Evolutionary conservation across 2,113 vertebrate genomes (phyloP).

Genomic region (Hymenochirus boettgeri): DNA sequence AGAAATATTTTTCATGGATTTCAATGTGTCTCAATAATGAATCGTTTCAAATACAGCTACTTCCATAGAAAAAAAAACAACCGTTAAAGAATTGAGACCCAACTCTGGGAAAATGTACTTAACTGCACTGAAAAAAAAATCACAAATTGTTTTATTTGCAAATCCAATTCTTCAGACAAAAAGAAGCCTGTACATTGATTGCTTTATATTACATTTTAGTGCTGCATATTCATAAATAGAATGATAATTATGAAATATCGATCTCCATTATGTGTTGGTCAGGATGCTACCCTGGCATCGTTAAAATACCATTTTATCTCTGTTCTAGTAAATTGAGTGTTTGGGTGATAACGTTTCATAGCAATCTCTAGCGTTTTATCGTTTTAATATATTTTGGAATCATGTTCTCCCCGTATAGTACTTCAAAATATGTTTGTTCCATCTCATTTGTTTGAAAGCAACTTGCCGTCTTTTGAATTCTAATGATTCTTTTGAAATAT

Average conservation of each 20-base stretch:
- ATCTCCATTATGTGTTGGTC: conserved; percentile 31
- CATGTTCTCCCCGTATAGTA: conserved; percentile 67
- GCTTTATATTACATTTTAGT: conserved; percentile 20
- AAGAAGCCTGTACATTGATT: conserved; percentile 10
- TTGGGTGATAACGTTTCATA: conserved; percentile 43
- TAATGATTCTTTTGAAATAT: conserved; percentile 83
- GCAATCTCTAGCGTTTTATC: conserved; percentile 54
- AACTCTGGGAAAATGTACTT: conserved; percentile 13
- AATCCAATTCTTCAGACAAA: conserved; percentile 1
- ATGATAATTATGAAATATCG: conserved; percentile 34
- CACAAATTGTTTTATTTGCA: not conserved
- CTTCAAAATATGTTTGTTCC: conserved; percentile 73
- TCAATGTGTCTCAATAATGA: conserved; percentile 12
- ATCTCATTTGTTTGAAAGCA: conserved; percentile 82
- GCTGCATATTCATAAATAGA: conserved; percentile 23
- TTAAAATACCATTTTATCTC: conserved; percentile 36
- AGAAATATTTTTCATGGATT: conserved; percentile 7
- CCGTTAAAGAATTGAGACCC: not conserved
- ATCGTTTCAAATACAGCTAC: not conserved
- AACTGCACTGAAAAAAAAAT: not conserved
- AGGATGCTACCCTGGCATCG: conserved; percentile 31
- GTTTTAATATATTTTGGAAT: conserved; percentile 66
- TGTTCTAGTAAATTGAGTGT: conserved; percentile 49
- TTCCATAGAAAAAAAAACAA: not conserved
- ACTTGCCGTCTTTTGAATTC: conserved; percentile 73